Evolutionary conservation across 2,113 vertebrate species (phyloP).

Genomic region (Notarius lentiginosus): DNA sequence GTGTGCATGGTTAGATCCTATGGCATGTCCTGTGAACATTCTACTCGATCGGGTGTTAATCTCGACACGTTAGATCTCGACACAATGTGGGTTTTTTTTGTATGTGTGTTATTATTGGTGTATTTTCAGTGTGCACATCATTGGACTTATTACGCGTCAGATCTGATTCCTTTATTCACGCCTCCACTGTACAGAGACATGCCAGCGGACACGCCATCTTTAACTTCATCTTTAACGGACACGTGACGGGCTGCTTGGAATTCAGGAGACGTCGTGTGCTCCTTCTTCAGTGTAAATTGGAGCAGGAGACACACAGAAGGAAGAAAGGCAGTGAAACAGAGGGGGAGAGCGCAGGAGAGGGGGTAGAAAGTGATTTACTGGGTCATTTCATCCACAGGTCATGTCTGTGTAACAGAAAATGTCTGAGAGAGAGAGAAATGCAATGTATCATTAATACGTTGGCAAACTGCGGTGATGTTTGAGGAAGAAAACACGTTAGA

Average conservation of each 20-base stretch:
- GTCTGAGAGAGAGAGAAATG: background rate
- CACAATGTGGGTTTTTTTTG: background rate
- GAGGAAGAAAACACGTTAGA: background rate
- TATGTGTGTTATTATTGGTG: background rate
- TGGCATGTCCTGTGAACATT: too few relatives aligned
- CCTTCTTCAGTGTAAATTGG: background rate
- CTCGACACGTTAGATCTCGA: too few relatives aligned
- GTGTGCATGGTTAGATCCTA: background rate
- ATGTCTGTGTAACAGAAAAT: background rate
- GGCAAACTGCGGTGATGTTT: background rate
- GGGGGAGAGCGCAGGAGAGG: background rate
- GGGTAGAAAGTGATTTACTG: background rate
- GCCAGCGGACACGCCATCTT: background rate
- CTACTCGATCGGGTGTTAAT: too few relatives aligned
- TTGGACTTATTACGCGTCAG: background rate
- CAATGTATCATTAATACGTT: background rate
- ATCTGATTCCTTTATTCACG: conserved; percentile 2
- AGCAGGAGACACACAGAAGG: conserved; percentile 10
- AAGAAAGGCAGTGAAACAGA: background rate
- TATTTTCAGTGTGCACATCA: background rate
- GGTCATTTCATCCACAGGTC: background rate
- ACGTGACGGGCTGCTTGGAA: conserved; percentile 18
- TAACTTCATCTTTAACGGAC: background rate
- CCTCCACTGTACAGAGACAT: background rate
- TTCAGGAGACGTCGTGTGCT: background rate